Evolutionary conservation across 2,797 vertebrate genomes (phyloP), one percentile per base, ranked within the genome.

Genomic region (Amniataba percoides): DNA sequence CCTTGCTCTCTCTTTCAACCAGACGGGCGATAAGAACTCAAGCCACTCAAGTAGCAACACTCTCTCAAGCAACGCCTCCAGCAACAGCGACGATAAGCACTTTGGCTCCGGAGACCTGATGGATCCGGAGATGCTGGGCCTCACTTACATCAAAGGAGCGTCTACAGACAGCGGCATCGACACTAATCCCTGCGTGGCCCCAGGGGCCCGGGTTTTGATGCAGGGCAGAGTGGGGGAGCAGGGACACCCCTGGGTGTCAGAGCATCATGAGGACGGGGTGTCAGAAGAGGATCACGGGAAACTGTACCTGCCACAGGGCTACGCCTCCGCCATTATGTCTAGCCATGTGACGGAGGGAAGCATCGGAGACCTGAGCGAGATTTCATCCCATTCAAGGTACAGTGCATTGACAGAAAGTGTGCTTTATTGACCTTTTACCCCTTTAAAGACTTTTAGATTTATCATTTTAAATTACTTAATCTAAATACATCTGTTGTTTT

Each of bases 21-120:
- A 99, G 97, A 94, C 95, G 16, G 96, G 96, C 31, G 97, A 99
- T 81, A 98, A 97, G 90, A 97, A 93, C 90, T 98, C 97, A 5
- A 98, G 97, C 83, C 97, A 97, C 93, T 98, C 97, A 16, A 99
- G 97, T 94, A 99, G 98, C 93, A 98, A 97, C 89, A 99, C 97
- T 1, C 94, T 98, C 16, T 98, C 97, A 51, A 97, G 97, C 90
- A 97, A 96, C 62, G 96, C 97, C 23, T 99, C 98, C 85, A 98
- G 97, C 94, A 98, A 96, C 92, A 98, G 97, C 7, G 98, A 98
- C 10, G 97, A 99, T 11, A 99, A 98, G 82, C 97, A 97, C 89
- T 99, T 98, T 61, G 97, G 97, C 77, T 98, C 97, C 0, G 97
- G 96, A 71, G 98, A 99, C 87, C 88, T 97, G 82, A 98, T 98